A percentile compares a stretch with the other conserved stretches of the same genome.
phyloP scores from a whole-genome alignment of 2,888 invertebrate species.

The Steinernema carpocapsae region DNA sequence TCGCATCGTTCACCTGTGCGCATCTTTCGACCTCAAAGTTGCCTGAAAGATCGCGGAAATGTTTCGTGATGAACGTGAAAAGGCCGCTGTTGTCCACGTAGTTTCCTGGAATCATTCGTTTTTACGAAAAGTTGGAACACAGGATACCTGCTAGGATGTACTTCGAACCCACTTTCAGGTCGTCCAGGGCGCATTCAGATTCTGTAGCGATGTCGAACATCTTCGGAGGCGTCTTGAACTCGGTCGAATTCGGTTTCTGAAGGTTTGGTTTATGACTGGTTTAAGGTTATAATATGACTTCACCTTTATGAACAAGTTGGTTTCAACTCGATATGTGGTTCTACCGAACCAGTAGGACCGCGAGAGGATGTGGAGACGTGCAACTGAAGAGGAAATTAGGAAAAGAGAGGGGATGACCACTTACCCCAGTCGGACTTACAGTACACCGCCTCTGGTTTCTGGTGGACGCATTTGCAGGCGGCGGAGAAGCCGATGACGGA shows the following conservation, averaged over 20 bases:
- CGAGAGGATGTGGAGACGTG: slow-evolving; percentile 30
- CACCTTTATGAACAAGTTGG: slow-evolving; percentile 2
- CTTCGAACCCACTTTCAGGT: slow-evolving; percentile 12
- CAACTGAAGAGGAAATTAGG: not conserved
- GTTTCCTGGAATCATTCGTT: not conserved
- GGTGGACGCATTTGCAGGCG: slow-evolving; percentile 19
- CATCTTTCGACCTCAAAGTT: slow-evolving; percentile 12
- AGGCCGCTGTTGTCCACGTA: slow-evolving; percentile 5
- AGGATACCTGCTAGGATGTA: not conserved
- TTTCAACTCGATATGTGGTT: slow-evolving; percentile 6
- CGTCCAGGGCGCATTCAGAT: slow-evolving; percentile 2
- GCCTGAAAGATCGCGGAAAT: not conserved
- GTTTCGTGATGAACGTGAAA: slow-evolving; percentile 2
- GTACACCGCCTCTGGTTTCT: not conserved
- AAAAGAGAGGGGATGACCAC: not conserved
- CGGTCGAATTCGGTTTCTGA: not conserved
- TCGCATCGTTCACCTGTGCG: not conserved
- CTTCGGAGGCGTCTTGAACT: not conserved
- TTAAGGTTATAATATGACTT: too few relatives aligned
- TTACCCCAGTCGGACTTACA: slow-evolving; percentile 19
- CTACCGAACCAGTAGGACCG: not conserved
- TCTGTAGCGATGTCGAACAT: slow-evolving; percentile 15
- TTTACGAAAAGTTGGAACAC: not conserved
- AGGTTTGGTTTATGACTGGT: too few relatives aligned
- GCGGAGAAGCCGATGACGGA: not conserved